Percentiles rank a stretch among this genome's conserved stretches.
phyloP scores from a whole-genome alignment of 2,888 invertebrate species.

The Harpalus rufipes region DNA sequence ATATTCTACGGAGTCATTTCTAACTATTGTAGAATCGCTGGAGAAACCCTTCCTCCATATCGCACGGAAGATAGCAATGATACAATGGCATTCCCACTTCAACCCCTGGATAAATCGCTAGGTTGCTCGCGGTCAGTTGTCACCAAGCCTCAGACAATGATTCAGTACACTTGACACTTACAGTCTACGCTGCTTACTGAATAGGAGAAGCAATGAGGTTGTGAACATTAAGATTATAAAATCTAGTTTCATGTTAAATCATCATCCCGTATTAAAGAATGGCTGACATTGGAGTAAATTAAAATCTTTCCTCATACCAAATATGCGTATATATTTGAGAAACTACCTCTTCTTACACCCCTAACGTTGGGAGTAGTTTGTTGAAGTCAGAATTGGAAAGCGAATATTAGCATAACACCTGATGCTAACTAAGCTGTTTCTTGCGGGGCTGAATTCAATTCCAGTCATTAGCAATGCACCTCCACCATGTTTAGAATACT shows the following conservation, averaged over 20 bases:
- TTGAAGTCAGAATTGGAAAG: neutral
- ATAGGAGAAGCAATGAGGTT: too few species aligned
- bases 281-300: too few species aligned
- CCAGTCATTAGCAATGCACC: constrained; percentile 55
- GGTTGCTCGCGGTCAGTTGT: constrained; percentile 32
- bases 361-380: too few species aligned
- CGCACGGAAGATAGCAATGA: constrained; percentile 40
- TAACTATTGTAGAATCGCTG: constrained; percentile 1
- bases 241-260: too few species aligned
- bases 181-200: too few species aligned
- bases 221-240: too few species aligned
- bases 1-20: neutral
- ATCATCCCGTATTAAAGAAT: too few species aligned
- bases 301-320: too few species aligned
- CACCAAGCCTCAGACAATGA: constrained; percentile 19
- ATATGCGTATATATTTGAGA: too few species aligned
- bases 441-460: constrained; percentile 60
- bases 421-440: constrained; percentile 64
- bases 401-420: constrained; percentile 61
- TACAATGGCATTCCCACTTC: constrained; percentile 13
- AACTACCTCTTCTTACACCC: too few species aligned
- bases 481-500: neutral
- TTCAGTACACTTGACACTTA: neutral
- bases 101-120: constrained; percentile 30
- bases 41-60: constrained; percentile 12